Evolutionary conservation across 2,797 vertebrate species (phyloP).

Genomic region (Heteromormyrus szaboi): DNA sequence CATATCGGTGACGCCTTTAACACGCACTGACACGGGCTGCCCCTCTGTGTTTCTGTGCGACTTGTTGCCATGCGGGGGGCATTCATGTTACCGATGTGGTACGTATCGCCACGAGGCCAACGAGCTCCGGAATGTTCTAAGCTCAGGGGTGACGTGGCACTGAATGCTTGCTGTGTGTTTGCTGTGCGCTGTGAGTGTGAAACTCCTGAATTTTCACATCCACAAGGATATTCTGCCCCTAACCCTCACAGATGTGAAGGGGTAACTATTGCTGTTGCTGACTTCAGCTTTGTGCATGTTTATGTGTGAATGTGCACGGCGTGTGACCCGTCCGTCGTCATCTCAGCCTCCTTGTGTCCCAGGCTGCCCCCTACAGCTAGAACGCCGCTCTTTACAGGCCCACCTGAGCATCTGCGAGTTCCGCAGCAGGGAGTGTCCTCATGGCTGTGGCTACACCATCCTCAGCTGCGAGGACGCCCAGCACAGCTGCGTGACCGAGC

Average conservation of each 20-base stretch:
- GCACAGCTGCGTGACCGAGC: conserved; percentile 79
- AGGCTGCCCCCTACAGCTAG: conserved; percentile 74
- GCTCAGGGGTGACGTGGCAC: neutral
- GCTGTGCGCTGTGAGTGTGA: neutral
- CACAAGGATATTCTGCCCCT: neutral
- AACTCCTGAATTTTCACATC: neutral
- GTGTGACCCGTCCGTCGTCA: neutral
- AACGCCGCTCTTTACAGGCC: conserved; percentile 65
- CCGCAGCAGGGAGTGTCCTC: conserved; percentile 71
- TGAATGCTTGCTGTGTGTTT: conserved; percentile 17
- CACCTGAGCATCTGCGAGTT: conserved; percentile 75
- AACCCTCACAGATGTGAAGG: neutral
- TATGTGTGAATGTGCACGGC: neutral
- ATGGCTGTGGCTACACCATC: conserved; percentile 72
- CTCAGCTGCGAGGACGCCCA: conserved; percentile 64
- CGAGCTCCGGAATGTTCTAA: neutral
- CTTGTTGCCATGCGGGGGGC: conserved; percentile 58
- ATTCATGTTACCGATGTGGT: conserved; percentile 64
- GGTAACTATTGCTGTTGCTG: neutral
- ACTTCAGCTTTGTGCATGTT: conserved; percentile 6
- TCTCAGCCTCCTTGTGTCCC: neutral
- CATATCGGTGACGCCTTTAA: neutral
- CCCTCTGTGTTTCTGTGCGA: conserved; percentile 31
- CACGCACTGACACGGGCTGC: neutral
- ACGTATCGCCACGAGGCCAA: conserved; percentile 39